Percentiles rank a stretch among this genome's conserved stretches.
Conservation (phyloP, 2,113 vertebrate species). For the Sitta europaea region DNA sequence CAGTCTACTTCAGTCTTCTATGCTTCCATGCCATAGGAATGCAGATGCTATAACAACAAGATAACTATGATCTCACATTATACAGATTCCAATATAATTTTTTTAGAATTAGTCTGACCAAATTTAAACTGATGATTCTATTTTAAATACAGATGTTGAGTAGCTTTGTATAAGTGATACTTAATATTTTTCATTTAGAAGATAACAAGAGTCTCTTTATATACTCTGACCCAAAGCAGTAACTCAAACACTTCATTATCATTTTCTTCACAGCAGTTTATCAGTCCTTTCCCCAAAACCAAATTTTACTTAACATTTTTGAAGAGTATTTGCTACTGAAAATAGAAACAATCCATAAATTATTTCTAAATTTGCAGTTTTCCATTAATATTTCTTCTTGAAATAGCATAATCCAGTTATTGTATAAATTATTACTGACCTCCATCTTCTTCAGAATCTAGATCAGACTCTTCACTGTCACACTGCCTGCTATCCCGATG, state of each 20-base stretch:
- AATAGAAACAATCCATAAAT: not conserved
- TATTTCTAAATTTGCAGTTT: not conserved
- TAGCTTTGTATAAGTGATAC: not conserved
- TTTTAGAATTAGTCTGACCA: not conserved
- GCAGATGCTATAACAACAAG: not conserved
- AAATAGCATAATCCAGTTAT: not conserved
- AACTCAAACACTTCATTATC: not conserved
- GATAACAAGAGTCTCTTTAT: not conserved
- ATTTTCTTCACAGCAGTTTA: not conserved
- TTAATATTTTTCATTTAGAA: not conserved
- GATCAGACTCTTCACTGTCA: constrained; percentile 96
- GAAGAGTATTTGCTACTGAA: not conserved
- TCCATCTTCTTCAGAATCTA: constrained; percentile 96
- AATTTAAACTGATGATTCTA: not conserved
- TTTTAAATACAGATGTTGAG: not conserved
- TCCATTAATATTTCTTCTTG: not conserved
- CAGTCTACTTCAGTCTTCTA: not conserved
- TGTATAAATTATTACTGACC: constrained; percentile 70
- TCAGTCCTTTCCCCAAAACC: not conserved
- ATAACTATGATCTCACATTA: not conserved
- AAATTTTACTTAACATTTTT: not conserved
- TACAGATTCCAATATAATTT: not conserved
- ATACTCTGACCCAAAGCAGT: not conserved
- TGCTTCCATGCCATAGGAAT: not conserved
- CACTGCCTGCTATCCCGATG: constrained; percentile 83